Conservation (phyloP, 2,113 vertebrate genomes). For the Struthio camelus region DNA sequence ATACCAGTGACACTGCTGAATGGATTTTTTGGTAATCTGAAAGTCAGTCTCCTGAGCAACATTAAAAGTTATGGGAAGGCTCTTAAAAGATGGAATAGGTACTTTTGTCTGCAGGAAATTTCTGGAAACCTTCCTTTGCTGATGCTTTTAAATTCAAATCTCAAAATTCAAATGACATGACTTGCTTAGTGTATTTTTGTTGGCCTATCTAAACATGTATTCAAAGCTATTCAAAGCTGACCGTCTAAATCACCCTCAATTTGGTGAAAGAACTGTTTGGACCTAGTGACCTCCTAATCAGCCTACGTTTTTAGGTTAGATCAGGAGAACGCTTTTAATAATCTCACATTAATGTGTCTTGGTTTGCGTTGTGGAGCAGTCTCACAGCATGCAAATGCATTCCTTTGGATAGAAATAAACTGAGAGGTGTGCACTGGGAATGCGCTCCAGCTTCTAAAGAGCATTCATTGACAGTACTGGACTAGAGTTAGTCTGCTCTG, state of each 20-base stretch:
- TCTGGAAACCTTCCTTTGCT: neutral
- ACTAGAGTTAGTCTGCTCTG: neutral
- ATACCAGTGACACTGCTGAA: neutral
- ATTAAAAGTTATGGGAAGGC: neutral
- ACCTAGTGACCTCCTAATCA: neutral
- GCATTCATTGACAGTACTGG: neutral
- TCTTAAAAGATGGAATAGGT: neutral
- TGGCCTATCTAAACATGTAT: neutral
- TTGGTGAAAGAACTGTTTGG: neutral
- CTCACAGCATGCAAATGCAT: neutral
- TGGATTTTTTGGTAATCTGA: neutral
- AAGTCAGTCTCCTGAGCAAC: neutral
- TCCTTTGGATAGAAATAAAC: neutral
- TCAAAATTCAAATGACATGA: neutral
- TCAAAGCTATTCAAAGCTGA: neutral
- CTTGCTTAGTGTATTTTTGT: neutral
- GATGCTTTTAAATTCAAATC: neutral
- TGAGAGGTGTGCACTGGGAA: neutral
- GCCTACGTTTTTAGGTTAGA: neutral
- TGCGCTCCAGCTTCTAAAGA: accelerated
- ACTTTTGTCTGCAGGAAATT: neutral
- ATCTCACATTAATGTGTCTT: neutral
- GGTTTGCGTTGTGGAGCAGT: neutral
- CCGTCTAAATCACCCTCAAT: neutral
- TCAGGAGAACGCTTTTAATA: neutral